Conservation (phyloP, 2,113 vertebrate species). For the Microcebus murinus region DNA sequence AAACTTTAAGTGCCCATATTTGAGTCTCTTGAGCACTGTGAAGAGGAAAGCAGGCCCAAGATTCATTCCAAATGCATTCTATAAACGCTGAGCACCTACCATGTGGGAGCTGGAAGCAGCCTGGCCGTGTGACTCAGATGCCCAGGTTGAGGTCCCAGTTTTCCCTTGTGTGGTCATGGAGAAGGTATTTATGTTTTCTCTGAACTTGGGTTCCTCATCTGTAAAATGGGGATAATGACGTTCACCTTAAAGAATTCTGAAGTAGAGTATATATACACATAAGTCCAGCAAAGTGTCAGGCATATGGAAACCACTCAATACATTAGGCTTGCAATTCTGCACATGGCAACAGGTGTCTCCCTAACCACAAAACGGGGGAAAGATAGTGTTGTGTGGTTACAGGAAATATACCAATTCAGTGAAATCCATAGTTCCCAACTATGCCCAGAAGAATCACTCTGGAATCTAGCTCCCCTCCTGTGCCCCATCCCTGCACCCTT, state of each 20-base stretch:
- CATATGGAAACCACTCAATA: neutral
- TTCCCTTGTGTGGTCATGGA: neutral
- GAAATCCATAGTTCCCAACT: neutral
- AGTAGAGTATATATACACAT: neutral
- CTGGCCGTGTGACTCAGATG: neutral
- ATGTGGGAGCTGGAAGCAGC: neutral
- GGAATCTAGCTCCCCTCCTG: neutral
- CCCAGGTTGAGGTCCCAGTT: neutral
- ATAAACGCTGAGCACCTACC: neutral
- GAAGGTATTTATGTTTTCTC: neutral
- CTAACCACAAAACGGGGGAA: neutral
- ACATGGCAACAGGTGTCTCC: neutral
- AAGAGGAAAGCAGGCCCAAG: neutral
- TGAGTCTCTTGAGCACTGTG: constrained; percentile 52
- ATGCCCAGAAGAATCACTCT: neutral
- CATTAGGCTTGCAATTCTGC: neutral
- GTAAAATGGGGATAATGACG: neutral
- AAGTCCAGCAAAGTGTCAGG: neutral
- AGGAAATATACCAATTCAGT: neutral
- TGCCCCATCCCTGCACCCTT: neutral
- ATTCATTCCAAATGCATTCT: constrained; percentile 33
- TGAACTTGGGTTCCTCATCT: neutral
- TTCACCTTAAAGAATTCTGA: neutral
- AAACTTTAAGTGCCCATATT: constrained; percentile 50
- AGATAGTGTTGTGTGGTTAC: neutral